These are phyloP conservation scores for roundworm (Caenorhabditis elegans) DNA, from an alignment of 1,140 invertebrate species.

Conservation along the genomic window DNA sequence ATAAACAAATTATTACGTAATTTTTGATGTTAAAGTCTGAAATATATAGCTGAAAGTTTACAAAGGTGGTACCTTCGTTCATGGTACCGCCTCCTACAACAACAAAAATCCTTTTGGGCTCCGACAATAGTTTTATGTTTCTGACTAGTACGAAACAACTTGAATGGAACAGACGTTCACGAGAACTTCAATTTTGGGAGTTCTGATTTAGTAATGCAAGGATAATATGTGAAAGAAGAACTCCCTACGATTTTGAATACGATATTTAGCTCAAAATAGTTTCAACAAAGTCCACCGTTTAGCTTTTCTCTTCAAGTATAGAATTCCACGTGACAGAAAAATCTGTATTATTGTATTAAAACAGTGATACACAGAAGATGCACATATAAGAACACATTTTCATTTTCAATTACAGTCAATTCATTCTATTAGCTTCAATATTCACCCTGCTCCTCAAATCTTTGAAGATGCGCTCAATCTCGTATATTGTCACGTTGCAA, in stretches of 20 bases:
- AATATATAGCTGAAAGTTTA: too few relatives aligned
- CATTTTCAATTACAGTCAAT: neutral
- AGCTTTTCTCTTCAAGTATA: too few relatives aligned
- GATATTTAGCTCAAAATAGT: neutral
- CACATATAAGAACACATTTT: neutral
- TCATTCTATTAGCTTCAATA: constrained; percentile 11
- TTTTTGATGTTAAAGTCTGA: too few relatives aligned
- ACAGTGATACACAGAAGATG: too few relatives aligned
- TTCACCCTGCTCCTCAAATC: constrained; percentile 10
- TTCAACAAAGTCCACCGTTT: too few relatives aligned
- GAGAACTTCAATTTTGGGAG: neutral
- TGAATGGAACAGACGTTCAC: neutral
- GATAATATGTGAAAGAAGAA: neutral
- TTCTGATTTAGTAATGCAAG: neutral
- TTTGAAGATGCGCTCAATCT: neutral
- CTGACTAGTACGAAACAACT: neutral
- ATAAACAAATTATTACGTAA: too few relatives aligned
- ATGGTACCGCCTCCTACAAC: neutral
- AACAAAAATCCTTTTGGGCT: neutral
- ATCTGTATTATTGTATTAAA: too few relatives aligned
- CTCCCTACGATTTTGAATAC: neutral
- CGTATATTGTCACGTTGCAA: neutral
- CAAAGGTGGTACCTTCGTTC: too few relatives aligned
- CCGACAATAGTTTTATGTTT: neutral
- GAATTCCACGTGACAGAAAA: too few relatives aligned